A percentile compares a stretch with the other conserved stretches of the same genome.
These are phyloP conservation scores for Patiria miniata DNA, from an alignment of 35 echinoderm and acorn worm genomes.

Conservation along the genomic window DNA sequence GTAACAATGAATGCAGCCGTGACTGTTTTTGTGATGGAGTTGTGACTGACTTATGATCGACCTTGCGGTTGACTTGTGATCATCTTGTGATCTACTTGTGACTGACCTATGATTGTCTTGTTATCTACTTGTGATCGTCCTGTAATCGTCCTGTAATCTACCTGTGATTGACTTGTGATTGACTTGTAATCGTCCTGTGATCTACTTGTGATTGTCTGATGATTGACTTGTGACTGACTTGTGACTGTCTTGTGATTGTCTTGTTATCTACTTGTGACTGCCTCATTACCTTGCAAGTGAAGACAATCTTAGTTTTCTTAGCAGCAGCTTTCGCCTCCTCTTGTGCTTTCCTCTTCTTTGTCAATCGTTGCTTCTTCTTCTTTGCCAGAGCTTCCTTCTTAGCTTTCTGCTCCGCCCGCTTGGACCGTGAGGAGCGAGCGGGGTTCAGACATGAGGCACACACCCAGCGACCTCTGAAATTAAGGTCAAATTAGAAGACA, in stretches of 20 bases:
- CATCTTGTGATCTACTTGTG: too few species aligned
- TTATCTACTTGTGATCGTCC: background rate
- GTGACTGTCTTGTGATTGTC: background rate
- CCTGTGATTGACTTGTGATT: too few species aligned
- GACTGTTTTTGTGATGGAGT: too few species aligned
- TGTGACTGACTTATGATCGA: too few species aligned
- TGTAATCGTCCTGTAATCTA: too few species aligned
- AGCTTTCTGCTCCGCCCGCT: background rate
- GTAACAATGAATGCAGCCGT: too few species aligned
- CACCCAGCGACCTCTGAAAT: conserved; percentile 37
- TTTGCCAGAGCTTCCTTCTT: background rate
- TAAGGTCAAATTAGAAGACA: background rate
- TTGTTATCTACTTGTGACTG: background rate
- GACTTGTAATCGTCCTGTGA: too few species aligned
- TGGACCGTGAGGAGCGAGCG: background rate
- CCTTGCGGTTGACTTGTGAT: too few species aligned
- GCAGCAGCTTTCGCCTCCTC: background rate
- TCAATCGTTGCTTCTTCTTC: background rate
- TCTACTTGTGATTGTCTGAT: too few species aligned
- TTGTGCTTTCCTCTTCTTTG: background rate
- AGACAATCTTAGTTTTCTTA: background rate
- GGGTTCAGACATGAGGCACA: conserved; percentile 27
- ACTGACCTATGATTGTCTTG: background rate
- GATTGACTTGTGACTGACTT: too few species aligned
- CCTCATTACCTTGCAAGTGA: background rate